Evolutionary conservation across 2,888 invertebrate species (phyloP).

Genomic region (Platycnemis pennipes): DNA sequence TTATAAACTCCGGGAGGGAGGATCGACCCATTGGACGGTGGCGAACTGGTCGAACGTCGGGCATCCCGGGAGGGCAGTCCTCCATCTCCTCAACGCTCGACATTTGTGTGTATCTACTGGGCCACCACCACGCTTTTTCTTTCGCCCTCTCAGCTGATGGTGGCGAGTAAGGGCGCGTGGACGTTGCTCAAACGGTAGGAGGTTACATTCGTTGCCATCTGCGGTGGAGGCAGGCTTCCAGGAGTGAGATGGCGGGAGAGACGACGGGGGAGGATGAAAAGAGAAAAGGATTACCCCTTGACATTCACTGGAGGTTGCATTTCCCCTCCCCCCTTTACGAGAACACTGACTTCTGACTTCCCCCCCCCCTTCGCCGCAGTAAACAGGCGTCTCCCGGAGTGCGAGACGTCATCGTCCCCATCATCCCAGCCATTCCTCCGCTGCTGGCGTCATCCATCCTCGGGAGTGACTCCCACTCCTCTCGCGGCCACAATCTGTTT

Average conservation of each 20-base stretch:
- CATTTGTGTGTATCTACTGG: too few relatives aligned
- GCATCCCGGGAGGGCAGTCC: not conserved
- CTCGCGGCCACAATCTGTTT: not conserved
- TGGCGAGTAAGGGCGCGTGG: not conserved
- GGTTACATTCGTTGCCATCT: not conserved
- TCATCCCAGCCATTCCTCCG: not conserved
- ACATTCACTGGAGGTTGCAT: not conserved
- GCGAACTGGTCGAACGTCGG: not conserved
- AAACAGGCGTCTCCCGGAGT: slow-evolving; percentile 56
- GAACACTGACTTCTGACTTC: not conserved
- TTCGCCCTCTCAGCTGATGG: not conserved
- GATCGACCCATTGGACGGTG: not conserved
- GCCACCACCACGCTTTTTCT: not conserved
- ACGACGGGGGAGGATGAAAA: not conserved
- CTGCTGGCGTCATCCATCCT: not conserved
- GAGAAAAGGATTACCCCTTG: not conserved
- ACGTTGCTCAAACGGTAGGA: not conserved
- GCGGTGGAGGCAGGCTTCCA: not conserved
- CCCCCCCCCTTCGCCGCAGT: not conserved
- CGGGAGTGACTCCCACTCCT: too few relatives aligned
- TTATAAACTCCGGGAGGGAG: not conserved
- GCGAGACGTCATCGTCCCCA: slow-evolving; percentile 18
- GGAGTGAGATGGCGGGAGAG: not conserved
- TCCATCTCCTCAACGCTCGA: not conserved
- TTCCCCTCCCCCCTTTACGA: not conserved